Conservation (phyloP, 2,888 invertebrate species). For the Hydraecia micacea region DNA sequence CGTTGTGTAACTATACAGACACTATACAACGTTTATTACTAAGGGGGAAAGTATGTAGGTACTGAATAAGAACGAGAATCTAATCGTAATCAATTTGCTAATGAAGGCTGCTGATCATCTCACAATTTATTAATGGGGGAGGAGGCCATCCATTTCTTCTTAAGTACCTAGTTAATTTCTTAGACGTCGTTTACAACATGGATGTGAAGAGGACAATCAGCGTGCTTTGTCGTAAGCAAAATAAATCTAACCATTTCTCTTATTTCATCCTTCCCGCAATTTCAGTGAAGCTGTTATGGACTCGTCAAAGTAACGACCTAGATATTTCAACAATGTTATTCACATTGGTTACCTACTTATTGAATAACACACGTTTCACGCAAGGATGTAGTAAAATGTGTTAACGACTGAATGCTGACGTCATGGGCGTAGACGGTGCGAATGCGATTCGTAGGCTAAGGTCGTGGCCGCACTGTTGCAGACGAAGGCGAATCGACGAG, state of each 20-base stretch:
- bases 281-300: background rate
- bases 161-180: background rate
- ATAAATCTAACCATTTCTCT: background rate
- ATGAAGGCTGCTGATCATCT: background rate
- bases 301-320: background rate
- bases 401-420: conserved; percentile 37
- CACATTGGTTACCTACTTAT: conserved; percentile 40
- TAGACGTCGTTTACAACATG: background rate
- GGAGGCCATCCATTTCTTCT: background rate
- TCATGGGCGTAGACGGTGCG: conserved; percentile 6
- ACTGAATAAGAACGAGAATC: background rate
- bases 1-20: no score
- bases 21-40: no score
- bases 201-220: background rate
- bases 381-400: conserved; percentile 34
- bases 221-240: background rate
- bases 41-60: no score
- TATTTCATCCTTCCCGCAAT: background rate
- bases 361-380: conserved; percentile 19
- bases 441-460: conserved; percentile 38
- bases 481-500: background rate
- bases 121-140: background rate
- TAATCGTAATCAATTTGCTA: background rate
- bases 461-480: conserved; percentile 34
- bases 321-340: background rate